Evolutionary conservation across 92 coral and sea anemone genomes (phyloP).

Genomic region (Heliopora coerulea): DNA sequence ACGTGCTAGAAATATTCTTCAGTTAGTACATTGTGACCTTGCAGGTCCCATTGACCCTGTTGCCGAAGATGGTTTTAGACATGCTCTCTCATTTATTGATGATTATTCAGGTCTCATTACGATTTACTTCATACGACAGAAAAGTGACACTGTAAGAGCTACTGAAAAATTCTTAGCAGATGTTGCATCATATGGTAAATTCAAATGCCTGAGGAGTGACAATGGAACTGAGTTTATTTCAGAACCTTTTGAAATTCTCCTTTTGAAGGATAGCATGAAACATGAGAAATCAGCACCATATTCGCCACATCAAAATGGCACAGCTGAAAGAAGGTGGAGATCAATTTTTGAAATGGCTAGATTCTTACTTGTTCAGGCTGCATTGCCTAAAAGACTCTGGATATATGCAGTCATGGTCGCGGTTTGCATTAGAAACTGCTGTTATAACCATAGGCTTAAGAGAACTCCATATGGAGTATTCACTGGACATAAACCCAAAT

Average conservation of each 20-base stretch:
- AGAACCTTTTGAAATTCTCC: constrained; percentile 25
- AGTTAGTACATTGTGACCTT: constrained; percentile 47
- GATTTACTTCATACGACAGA: constrained; percentile 47
- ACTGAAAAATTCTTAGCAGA: constrained; percentile 44
- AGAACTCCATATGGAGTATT: constrained; percentile 49
- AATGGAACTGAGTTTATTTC: constrained; percentile 44
- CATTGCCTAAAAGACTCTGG: constrained; percentile 52
- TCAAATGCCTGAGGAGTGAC: constrained; percentile 45
- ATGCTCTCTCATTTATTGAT: constrained; percentile 41
- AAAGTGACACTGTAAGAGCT: constrained; percentile 37
- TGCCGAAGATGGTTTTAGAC: constrained; percentile 40
- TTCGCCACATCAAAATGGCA: constrained; percentile 57
- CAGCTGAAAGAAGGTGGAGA: constrained; percentile 53
- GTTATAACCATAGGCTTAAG: constrained; percentile 51
- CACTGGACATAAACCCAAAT: constrained; percentile 46
- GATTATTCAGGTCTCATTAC: constrained; percentile 39
- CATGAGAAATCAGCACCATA: constrained; percentile 52
- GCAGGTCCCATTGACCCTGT: constrained; percentile 49
- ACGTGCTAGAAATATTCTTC: constrained; percentile 2
- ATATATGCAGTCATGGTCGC: constrained; percentile 56
- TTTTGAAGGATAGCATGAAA: constrained; percentile 38
- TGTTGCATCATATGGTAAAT: constrained; percentile 38
- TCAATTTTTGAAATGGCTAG: constrained; percentile 46
- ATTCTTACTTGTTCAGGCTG: constrained; percentile 41
- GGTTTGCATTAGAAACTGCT: constrained; percentile 54